A percentile compares a stretch with the other conserved stretches of the same genome.
Evolutionary conservation across 2,113 vertebrate species (phyloP).

Genomic region (Sisor rabdophorus): DNA sequence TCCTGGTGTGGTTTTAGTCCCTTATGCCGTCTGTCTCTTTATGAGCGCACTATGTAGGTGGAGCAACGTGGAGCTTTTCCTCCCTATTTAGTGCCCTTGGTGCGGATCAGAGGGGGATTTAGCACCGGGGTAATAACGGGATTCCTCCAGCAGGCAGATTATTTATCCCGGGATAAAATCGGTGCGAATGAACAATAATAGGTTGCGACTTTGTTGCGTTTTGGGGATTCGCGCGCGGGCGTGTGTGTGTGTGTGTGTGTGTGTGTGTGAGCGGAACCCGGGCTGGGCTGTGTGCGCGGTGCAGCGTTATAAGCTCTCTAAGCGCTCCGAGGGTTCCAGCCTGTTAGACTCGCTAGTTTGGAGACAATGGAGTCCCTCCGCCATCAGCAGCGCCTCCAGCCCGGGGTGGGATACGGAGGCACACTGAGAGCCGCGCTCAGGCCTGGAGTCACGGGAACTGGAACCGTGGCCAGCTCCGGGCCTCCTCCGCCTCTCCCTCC

Average conservation of each 20-base stretch:
- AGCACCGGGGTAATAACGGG: neutral
- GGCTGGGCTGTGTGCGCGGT: neutral
- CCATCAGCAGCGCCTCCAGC: slow-evolving; percentile 77
- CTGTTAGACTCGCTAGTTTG: neutral
- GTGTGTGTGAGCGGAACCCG: too few relatives aligned
- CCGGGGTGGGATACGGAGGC: slow-evolving; percentile 74
- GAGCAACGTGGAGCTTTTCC: neutral
- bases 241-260: neutral
- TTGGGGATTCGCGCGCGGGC: neutral
- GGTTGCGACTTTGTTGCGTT: neutral
- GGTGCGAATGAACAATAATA: neutral
- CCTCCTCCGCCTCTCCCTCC: slow-evolving; percentile 76
- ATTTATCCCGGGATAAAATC: neutral
- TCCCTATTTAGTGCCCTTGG: neutral
- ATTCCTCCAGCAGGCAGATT: too few relatives aligned
- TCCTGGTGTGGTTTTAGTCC: neutral
- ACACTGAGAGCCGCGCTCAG: slow-evolving; percentile 65
- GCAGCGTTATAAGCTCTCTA: neutral
- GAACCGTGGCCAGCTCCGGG: slow-evolving; percentile 65
- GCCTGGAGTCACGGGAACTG: slow-evolving; percentile 67
- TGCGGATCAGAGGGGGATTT: too few relatives aligned
- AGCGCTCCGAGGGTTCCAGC: neutral
- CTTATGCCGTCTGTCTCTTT: rapidly evolving
- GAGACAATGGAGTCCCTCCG: slow-evolving; percentile 83
- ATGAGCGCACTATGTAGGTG: neutral